phyloP scores from a whole-genome alignment of 2,113 vertebrate species.

The Hiodon alosoides region DNA sequence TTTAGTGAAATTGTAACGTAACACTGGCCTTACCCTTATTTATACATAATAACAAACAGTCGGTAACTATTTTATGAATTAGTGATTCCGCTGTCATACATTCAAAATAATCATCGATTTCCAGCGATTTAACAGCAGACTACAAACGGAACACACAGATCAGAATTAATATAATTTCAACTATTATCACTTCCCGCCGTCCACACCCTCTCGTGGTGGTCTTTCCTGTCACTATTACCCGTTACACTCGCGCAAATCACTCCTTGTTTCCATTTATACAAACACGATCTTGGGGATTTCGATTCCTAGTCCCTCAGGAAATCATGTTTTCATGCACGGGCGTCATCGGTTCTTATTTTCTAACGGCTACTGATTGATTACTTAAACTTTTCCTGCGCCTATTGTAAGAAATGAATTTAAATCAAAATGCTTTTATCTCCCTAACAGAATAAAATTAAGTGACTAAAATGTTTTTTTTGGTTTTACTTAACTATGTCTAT shows the following conservation, averaged over 20 bases:
- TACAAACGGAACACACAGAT: not conserved
- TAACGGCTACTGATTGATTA: not conserved
- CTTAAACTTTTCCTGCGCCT: not conserved
- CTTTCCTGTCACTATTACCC: conserved; percentile 7
- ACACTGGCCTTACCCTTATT: too few relatives aligned
- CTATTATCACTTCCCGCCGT: not conserved
- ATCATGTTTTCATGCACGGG: conserved; percentile 9
- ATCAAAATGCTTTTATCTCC: conserved; percentile 2
- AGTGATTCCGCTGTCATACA: too few relatives aligned
- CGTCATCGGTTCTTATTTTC: not conserved
- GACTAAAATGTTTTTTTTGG: not conserved
- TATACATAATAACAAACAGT: too few relatives aligned
- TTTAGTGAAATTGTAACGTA: too few relatives aligned
- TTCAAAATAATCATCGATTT: too few relatives aligned
- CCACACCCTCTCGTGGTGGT: not conserved
- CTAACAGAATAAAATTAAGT: conserved; percentile 9
- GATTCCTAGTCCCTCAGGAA: conserved; percentile 1
- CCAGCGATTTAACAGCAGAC: too few relatives aligned
- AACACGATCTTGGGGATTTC: not conserved
- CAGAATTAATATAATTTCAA: not conserved
- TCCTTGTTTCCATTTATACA: not conserved
- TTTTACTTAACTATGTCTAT: not conserved
- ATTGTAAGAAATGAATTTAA: conserved; percentile 14
- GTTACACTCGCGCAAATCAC: conserved; percentile 5
- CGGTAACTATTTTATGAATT: too few relatives aligned